Conservation (phyloP, 1,140 invertebrate genomes). For the Pachypeltis micranthus region DNA sequence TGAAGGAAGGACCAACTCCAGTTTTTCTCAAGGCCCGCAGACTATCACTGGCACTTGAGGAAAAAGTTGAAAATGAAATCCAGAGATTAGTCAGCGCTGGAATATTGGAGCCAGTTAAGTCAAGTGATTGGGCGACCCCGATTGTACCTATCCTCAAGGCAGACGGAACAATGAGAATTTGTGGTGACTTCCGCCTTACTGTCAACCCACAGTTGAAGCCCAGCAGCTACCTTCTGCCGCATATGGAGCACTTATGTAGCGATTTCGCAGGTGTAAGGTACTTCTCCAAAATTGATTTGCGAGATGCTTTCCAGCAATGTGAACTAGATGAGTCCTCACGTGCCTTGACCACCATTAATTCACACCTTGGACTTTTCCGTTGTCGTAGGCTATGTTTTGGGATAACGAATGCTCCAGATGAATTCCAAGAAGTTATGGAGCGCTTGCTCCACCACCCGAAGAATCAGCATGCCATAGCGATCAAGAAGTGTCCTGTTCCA, state of each 20-base stretch:
- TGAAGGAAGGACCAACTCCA: background rate
- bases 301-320: no score
- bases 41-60: no score
- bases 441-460: background rate
- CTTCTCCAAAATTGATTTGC: conserved; percentile 10
- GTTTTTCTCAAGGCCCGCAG: background rate
- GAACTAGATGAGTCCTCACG: no score
- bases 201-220: no score
- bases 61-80: conserved; percentile 7
- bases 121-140: conserved; percentile 7
- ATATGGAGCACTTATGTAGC: no score
- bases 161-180: no score
- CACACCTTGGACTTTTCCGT: no score
- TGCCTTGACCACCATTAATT: no score
- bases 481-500: conserved; percentile 1
- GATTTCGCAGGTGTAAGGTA: background rate
- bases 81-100: background rate
- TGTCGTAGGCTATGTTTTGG: conserved; percentile 10
- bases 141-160: background rate
- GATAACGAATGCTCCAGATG: background rate
- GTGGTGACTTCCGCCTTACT: no score
- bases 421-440: conserved; percentile 11
- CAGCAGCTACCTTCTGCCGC: no score
- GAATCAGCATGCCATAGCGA: background rate
- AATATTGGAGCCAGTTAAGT: background rate